A percentile compares a stretch with the other conserved stretches of the same genome.
Conservation (phyloP, 2,797 vertebrate genomes). For the Mormyrops attenuatus region DNA sequence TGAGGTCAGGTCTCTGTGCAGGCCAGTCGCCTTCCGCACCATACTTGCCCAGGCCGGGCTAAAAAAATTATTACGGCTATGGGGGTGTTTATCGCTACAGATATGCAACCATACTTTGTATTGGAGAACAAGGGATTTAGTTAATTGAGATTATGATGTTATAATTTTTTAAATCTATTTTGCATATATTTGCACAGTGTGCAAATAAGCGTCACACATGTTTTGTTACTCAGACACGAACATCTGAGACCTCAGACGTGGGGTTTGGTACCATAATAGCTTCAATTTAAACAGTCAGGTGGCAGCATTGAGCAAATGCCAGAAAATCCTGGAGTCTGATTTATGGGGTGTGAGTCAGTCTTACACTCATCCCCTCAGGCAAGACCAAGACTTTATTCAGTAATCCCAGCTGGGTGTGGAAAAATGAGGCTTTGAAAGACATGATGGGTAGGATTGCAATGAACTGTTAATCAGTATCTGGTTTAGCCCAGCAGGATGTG, state of each 20-base stretch:
- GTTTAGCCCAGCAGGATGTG: neutral
- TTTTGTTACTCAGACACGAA: neutral
- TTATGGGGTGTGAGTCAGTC: neutral
- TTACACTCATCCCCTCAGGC: neutral
- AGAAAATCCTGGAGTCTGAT: neutral
- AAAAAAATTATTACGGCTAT: neutral
- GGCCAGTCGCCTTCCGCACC: neutral
- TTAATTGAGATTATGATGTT: neutral
- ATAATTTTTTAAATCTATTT: neutral
- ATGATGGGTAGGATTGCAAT: neutral
- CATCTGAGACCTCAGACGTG: neutral
- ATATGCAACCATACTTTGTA: neutral
- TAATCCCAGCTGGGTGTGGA: neutral
- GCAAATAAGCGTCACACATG: neutral
- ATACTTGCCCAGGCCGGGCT: neutral
- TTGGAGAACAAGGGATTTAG: neutral
- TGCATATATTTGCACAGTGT: neutral
- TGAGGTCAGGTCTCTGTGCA: neutral
- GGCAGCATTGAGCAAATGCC: neutral
- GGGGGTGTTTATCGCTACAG: neutral
- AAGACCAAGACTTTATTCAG: neutral
- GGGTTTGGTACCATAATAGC: neutral
- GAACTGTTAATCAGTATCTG: neutral
- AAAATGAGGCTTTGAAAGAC: neutral
- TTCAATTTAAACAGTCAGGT: neutral